phyloP scores from a whole-genome alignment of 1,140 invertebrate species.

The Rhagoletis zephyria region DNA sequence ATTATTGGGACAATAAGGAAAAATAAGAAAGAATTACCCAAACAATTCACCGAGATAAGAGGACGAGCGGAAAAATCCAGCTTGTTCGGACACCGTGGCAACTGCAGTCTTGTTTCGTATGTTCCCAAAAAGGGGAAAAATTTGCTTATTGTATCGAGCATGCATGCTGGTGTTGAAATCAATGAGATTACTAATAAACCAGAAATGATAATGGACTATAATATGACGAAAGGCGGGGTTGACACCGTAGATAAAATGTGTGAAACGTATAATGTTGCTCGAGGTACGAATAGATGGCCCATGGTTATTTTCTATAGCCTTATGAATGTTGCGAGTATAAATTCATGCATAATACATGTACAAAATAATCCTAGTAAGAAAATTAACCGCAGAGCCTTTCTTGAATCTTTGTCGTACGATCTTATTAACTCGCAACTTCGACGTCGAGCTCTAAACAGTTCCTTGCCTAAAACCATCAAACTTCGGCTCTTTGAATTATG shows the following conservation, averaged over 20 bases:
- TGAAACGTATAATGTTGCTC: background rate
- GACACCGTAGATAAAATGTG: slow-evolving; percentile 28
- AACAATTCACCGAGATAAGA: background rate
- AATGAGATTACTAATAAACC: slow-evolving; percentile 9
- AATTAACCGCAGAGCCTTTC: too few relatives aligned
- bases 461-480: too few relatives aligned
- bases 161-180: background rate
- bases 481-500: too few relatives aligned
- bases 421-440: too few relatives aligned
- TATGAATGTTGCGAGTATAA: background rate
- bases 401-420: too few relatives aligned
- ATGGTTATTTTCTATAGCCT: too few relatives aligned
- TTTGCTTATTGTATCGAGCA: background rate
- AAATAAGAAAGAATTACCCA: slow-evolving; percentile 22
- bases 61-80: too few relatives aligned
- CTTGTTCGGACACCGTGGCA: background rate
- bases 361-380: too few relatives aligned
- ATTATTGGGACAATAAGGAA: slow-evolving; percentile 31
- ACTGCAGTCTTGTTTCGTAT: background rate
- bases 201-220: slow-evolving; percentile 27
- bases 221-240: slow-evolving; percentile 17
- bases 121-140: background rate
- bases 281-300: too few relatives aligned
- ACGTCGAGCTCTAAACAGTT: too few relatives aligned
- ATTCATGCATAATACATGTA: too few relatives aligned